Percentiles rank a stretch among this genome's conserved stretches.
Evolutionary conservation across 2,113 vertebrate genomes (phyloP).

Genomic region (Bubo bubo): DNA sequence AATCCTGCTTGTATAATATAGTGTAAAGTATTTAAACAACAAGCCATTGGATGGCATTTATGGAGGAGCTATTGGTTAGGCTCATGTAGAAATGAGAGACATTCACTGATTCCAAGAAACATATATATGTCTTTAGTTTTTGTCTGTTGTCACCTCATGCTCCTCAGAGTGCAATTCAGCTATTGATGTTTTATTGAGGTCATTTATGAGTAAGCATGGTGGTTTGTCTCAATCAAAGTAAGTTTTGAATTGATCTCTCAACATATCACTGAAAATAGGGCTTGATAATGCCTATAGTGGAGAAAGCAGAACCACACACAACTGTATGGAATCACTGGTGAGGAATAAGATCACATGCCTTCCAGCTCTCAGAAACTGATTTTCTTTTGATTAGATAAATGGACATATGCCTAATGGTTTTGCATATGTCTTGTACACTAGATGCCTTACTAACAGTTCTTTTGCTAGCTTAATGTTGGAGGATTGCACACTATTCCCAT

Average conservation of each 20-base stretch:
- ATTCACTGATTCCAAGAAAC: not conserved
- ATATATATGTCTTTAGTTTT: not conserved
- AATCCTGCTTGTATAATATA: not conserved
- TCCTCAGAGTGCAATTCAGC: not conserved
- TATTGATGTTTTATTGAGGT: not conserved
- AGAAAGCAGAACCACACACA: not conserved
- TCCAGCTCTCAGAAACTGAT: not conserved
- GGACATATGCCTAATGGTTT: not conserved
- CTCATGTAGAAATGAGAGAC: not conserved
- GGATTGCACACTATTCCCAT: not conserved
- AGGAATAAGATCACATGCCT: not conserved
- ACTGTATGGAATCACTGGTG: too few species aligned
- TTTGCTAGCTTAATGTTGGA: not conserved
- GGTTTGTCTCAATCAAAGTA: not conserved
- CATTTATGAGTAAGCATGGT: not conserved
- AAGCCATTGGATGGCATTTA: not conserved
- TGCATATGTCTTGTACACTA: not conserved
- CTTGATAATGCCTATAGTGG: not conserved
- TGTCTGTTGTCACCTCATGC: not conserved
- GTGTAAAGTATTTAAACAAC: not conserved
- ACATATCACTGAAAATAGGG: not conserved
- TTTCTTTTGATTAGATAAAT: not conserved
- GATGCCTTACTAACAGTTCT: not conserved
- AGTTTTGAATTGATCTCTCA: not conserved
- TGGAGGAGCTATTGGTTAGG: not conserved